These are phyloP conservation scores for Diaprepes abbreviatus DNA, from an alignment of 2,888 invertebrate genomes.

Conservation along the genomic window DNA sequence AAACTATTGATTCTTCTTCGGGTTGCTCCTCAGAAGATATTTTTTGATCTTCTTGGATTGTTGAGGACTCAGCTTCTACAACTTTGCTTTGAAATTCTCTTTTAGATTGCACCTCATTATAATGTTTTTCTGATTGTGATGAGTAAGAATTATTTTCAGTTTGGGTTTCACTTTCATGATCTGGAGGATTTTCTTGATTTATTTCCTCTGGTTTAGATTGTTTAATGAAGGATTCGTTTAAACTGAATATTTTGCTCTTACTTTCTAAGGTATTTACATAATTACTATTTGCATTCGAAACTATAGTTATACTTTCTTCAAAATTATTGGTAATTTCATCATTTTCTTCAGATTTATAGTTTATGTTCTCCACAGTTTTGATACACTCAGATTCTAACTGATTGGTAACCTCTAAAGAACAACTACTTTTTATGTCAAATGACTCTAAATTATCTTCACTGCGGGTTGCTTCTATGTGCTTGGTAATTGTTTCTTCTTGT, in stretches of 20 bases:
- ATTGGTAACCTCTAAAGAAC: not conserved
- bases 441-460: not conserved
- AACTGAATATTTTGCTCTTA: not conserved
- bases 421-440: not conserved
- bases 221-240: not conserved
- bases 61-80: slow-evolving; percentile 42
- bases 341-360: not conserved
- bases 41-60: slow-evolving; percentile 20
- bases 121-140: not conserved
- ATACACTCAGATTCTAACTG: not conserved
- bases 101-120: not conserved
- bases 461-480: not conserved
- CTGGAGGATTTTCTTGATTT: not conserved
- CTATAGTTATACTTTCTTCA: not conserved
- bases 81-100: slow-evolving; percentile 1
- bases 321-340: not conserved
- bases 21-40: slow-evolving; percentile 50
- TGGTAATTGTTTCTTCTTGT: not conserved
- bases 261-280: not conserved
- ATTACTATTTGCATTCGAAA: not conserved
- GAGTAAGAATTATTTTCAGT: not conserved
- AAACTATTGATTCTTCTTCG: slow-evolving; percentile 43
- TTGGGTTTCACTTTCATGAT: not conserved
- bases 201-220: not conserved
- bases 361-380: not conserved